phyloP scores from a whole-genome alignment of 2,797 vertebrate species.

The Phalloptychus januarius region DNA sequence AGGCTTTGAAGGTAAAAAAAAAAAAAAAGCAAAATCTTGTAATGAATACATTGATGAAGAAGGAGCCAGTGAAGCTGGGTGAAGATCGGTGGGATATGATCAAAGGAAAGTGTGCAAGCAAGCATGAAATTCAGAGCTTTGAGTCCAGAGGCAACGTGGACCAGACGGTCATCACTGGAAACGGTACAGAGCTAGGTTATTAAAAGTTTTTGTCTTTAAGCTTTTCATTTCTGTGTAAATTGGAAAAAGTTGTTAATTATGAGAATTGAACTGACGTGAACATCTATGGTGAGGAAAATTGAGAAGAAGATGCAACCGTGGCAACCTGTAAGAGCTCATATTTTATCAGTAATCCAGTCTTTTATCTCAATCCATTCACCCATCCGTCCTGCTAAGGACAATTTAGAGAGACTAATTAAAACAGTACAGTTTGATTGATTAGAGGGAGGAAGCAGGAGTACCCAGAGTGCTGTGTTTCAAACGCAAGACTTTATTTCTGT shows the following conservation, averaged over 20 bases:
- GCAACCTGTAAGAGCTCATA: neutral
- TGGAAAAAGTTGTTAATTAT: constrained; percentile 3
- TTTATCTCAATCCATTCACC: neutral
- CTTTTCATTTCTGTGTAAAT: neutral
- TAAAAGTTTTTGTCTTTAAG: constrained; percentile 5
- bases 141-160: constrained; percentile 4
- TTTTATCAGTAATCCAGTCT: neutral
- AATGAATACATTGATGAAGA: constrained; percentile 26
- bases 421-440: neutral
- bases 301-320: neutral
- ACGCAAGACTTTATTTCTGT: neutral
- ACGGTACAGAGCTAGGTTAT: neutral
- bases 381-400: neutral
- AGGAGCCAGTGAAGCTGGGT: neutral
- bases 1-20: constrained; percentile 25
- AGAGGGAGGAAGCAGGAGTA: neutral
- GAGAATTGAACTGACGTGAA: neutral
- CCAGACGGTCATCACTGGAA: neutral
- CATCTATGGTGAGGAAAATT: neutral
- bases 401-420: constrained; percentile 1
- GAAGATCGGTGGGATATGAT: constrained; percentile 11
- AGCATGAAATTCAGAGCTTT: constrained; percentile 15
- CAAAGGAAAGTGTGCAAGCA: constrained; percentile 12
- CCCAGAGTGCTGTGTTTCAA: neutral
- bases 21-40: neutral